Evolutionary conservation across 2,797 vertebrate species (phyloP), one percentile per base, ranked within the genome.

Genomic region (Mormyrops boulengeri): DNA sequence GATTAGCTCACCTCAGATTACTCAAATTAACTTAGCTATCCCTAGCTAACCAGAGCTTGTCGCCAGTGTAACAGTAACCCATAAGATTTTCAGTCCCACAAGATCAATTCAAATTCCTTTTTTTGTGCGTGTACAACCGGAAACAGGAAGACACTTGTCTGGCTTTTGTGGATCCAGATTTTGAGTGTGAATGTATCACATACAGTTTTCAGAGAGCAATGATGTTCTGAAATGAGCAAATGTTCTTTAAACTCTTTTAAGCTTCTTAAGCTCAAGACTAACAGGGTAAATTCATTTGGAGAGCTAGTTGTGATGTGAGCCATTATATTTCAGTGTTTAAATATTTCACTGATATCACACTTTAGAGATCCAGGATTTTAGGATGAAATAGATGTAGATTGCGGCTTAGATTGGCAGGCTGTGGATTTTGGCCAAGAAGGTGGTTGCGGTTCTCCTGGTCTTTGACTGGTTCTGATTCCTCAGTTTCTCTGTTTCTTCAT

Each of bases 401-500:
- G 17, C 17, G 38, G 73, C 73, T n/a, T 38, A n/a, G 14, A 19
- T 44, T 44, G 73, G 17, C 34, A 80, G 38, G 17, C 19, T 85
- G 47, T 85, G 5, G 8, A 12, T 26, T 22, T 26, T 26, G 82
- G 19, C 41, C 8, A 22, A n/a, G 22, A 12, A 26, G 41, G n/a
- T 22, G 44, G 14, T 19, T 85, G 11, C 17, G 5, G 7, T 22
- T 85, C 47, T 85, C 41, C 44, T 44, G 44, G 47, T 49, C 47
- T 85, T 49, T 50, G 44, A 85, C n/a, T 22, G 47, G 82, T 34
- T 17, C n/a, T 86, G 49, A 50, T 26, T 87, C 30, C 26, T 12
- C n/a, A 57, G 92, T 91, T 91, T 90, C 89, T 90, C 55, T 91
- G 87, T 91, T 34, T 90, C 90, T 89, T 88, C 69, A 73, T 82